Evolutionary conservation across 2,888 invertebrate species (phyloP).

Genomic region (Habrosyne pyritoides): DNA sequence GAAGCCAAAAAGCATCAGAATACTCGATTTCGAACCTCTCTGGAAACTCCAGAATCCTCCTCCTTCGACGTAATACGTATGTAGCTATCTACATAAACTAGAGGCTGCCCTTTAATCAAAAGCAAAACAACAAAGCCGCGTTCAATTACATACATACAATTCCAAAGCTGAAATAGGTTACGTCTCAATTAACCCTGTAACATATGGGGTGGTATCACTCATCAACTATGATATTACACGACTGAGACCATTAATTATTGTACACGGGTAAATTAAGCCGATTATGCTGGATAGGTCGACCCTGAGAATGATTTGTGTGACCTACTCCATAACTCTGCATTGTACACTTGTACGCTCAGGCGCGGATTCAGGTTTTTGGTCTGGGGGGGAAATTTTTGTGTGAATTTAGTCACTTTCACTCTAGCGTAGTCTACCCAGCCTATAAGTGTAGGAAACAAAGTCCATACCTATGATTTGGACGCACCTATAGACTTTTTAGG

Average conservation of each 20-base stretch:
- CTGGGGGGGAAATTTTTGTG: neutral
- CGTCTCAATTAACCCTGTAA: slow-evolving; percentile 15
- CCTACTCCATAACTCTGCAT: neutral
- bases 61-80: too few relatives aligned
- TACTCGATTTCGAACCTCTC: too few relatives aligned
- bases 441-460: too few relatives aligned
- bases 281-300: slow-evolving; percentile 32
- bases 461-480: too few relatives aligned
- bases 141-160: slow-evolving; percentile 5
- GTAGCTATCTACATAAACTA: neutral
- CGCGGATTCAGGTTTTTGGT: neutral
- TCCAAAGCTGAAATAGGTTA: slow-evolving; percentile 13
- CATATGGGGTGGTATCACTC: slow-evolving; percentile 11
- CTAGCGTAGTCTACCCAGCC: too few relatives aligned
- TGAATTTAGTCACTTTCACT: neutral
- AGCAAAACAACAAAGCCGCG: slow-evolving; percentile 11
- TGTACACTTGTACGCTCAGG: too few relatives aligned
- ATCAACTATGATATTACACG: slow-evolving; percentile 32
- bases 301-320: slow-evolving; percentile 33
- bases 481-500: too few relatives aligned
- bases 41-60: too few relatives aligned
- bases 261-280: slow-evolving; percentile 45
- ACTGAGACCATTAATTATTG: slow-evolving; percentile 42
- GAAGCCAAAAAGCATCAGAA: too few relatives aligned
- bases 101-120: slow-evolving; percentile 10